These are phyloP conservation scores for Eupithecia subfuscata DNA, from an alignment of 2,888 invertebrate species.

Conservation along the genomic window DNA sequence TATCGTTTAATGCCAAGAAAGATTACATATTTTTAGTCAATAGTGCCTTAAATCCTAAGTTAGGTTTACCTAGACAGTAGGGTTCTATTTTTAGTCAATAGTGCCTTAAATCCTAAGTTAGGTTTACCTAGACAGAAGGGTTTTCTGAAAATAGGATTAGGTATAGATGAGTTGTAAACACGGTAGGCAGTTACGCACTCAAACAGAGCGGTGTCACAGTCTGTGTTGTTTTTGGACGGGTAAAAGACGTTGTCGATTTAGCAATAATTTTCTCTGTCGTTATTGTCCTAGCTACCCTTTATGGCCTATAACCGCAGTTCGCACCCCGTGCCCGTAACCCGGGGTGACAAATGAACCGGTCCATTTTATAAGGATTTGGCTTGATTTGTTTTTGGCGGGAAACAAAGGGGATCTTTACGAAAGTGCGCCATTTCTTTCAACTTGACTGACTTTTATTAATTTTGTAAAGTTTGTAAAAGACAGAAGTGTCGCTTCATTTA, in stretches of 20 bases:
- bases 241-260: neutral
- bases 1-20: too few relatives aligned
- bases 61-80: too few relatives aligned
- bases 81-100: too few relatives aligned
- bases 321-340: conserved; percentile 20
- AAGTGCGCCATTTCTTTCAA: conserved; percentile 13
- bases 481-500: neutral
- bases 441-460: conserved; percentile 8
- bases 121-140: too few relatives aligned
- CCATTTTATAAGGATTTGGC: conserved; percentile 24
- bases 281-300: neutral
- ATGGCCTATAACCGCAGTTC: conserved; percentile 10
- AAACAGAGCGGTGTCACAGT: too few relatives aligned
- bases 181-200: too few relatives aligned
- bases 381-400: conserved; percentile 20
- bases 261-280: neutral
- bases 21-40: too few relatives aligned
- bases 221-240: neutral
- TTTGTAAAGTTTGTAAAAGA: neutral
- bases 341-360: conserved; percentile 31
- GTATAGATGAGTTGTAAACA: too few relatives aligned
- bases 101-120: too few relatives aligned
- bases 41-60: too few relatives aligned
- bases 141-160: too few relatives aligned
- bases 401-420: conserved; percentile 12